These are phyloP conservation scores for Zoanthus sociatus DNA, from an alignment of 92 coral and sea anemone genomes.

Conservation along the genomic window DNA sequence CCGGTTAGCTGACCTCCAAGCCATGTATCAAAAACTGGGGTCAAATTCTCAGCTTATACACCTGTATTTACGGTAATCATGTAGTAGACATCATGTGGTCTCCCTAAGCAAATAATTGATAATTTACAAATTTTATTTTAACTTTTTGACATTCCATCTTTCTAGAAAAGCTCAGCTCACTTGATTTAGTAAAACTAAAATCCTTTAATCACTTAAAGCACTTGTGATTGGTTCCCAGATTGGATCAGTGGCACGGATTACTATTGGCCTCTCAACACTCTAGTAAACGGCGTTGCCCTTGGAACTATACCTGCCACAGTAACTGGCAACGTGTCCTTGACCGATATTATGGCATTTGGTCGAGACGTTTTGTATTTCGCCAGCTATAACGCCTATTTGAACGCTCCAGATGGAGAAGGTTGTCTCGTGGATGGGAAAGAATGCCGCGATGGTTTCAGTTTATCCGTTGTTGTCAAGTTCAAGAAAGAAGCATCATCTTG, in stretches of 20 bases:
- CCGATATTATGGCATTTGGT: constrained; percentile 43
- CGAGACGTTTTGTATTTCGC: not conserved
- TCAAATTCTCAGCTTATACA: too few relatives aligned
- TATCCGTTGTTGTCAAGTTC: not conserved
- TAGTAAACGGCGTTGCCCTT: constrained; percentile 67
- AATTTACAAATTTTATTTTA: too few relatives aligned
- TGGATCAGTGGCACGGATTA: constrained; percentile 91
- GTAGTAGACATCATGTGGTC: too few relatives aligned
- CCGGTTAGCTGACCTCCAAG: too few relatives aligned
- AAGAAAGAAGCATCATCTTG: not conserved
- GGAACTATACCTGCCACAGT: constrained; percentile 79
- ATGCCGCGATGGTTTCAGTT: not conserved
- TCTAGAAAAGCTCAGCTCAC: not conserved
- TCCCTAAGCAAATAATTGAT: too few relatives aligned
- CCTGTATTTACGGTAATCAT: too few relatives aligned
- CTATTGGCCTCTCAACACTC: constrained; percentile 88
- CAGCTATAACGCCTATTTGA: not conserved
- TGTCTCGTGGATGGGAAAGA: not conserved
- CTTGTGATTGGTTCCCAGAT: constrained; percentile 54
- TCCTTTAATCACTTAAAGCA: not conserved
- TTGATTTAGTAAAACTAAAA: not conserved
- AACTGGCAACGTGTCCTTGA: constrained; percentile 68
- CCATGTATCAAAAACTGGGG: too few relatives aligned
- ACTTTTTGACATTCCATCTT: too few relatives aligned
- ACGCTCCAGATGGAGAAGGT: not conserved